These are phyloP conservation scores for Drosophila nannoptera DNA, from an alignment of 1,140 invertebrate species.

Conservation along the genomic window DNA sequence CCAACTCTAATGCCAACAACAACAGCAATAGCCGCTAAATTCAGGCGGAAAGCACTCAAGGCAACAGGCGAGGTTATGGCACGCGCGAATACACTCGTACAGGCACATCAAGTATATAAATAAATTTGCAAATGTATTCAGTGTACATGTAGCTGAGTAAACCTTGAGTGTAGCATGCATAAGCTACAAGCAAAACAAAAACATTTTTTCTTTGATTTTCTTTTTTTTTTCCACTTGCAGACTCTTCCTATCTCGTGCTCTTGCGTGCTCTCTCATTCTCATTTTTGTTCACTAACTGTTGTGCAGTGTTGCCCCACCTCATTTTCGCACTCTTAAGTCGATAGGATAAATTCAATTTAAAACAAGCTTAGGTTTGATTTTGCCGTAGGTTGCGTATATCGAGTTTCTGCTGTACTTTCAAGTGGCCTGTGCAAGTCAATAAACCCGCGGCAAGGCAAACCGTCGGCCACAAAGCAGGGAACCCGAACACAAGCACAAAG, in stretches of 20 bases:
- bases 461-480: conserved; percentile 8
- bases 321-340: not conserved
- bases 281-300: not conserved
- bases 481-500: conserved; percentile 18
- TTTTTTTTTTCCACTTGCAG: no score
- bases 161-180: not conserved
- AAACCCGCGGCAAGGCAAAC: conserved; percentile 55
- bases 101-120: not conserved
- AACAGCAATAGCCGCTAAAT: conserved; percentile 1
- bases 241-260: no score
- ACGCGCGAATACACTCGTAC: conserved; percentile 10
- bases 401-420: conserved; percentile 4
- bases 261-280: no score
- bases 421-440: conserved; percentile 51
- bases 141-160: not conserved
- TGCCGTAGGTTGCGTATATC: not conserved
- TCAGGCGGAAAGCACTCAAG: conserved; percentile 37
- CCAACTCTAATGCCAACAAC: not conserved
- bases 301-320: not conserved
- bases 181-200: no score
- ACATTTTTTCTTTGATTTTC: no score
- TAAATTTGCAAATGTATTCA: conserved; percentile 20
- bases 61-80: conserved; percentile 38
- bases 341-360: not conserved
- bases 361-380: not conserved